Evolutionary conservation across 23 tunicate species (phyloP), one percentile per base, ranked within the genome.

Genomic region (Phallusia fumigata): DNA sequence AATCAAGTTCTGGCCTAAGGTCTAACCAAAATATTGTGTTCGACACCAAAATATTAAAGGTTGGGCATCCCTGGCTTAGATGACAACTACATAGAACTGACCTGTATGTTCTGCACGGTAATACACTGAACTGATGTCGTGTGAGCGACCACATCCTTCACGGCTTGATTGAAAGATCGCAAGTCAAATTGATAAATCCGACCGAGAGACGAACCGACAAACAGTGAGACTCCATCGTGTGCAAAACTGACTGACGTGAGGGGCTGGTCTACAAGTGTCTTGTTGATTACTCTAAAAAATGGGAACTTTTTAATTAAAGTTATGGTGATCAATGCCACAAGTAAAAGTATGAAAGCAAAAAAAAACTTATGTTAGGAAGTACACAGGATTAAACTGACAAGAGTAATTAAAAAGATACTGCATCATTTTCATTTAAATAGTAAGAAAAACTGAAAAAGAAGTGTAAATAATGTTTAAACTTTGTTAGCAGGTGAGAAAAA

Each of bases 161-260:
- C 74, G 5, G 95, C 79, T 34, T 69, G 40, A 47, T 53, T 65
- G 73, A 84, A 76, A 15, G 80, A 72, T 30, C 98, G 80, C 35
- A 94, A 81, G 79, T 94, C 98, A 45, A 75, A 89, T 28, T 85
- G 84, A 76, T 81, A 86, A 13, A 94, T 89, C 0, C 49, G 58
- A 3, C 98, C 98, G 65, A 94, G 83, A 0, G 98, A 94, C 19
- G 90, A 78, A 0, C 98, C 98, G 10, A 87, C 91, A 69, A 83
- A 88, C 21, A 94, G 35, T 15, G 93, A 75, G 33, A 76, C 83
- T 6, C 98, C 98, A 52, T 94, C 86, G 44, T 76, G 36, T 22
- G 82, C 32, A 53, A 94, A 86, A 19, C 84, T 76, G 12, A 94
- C 84, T 0, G 98, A 81, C 0, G 89, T 86, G 82, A 94, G 76